Evolutionary conservation across 2,113 vertebrate species (phyloP).

Genomic region (Rhinolophus ferrumequinum): DNA sequence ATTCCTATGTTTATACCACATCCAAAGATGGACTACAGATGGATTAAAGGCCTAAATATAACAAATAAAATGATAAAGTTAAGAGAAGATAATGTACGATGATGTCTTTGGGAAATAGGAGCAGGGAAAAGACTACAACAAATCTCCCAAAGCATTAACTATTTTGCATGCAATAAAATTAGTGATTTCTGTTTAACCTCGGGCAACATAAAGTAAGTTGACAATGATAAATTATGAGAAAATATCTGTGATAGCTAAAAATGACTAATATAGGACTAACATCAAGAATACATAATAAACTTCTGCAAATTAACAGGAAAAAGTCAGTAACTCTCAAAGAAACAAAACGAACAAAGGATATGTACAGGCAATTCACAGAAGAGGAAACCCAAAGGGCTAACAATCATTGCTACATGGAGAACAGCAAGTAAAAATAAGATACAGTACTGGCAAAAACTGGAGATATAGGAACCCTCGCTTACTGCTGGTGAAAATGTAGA

Average conservation of each 20-base stretch:
- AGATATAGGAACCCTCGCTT: not conserved
- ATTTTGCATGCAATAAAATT: constrained; percentile 35
- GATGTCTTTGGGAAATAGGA: not conserved
- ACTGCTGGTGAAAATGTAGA: not conserved
- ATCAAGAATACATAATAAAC: not conserved
- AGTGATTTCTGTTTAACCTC: constrained; percentile 37
- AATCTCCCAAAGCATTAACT: not conserved
- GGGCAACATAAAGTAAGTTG: not conserved
- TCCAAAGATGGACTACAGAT: constrained; percentile 8
- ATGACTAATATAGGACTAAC: not conserved
- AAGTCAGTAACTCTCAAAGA: not conserved
- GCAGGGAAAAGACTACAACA: not conserved
- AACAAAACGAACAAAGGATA: not conserved
- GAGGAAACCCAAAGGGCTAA: constrained; percentile 12
- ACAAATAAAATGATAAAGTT: constrained; percentile 28
- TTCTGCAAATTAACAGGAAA: not conserved
- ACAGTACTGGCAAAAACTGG: not conserved
- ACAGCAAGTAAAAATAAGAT: not conserved
- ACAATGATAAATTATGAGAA: not conserved
- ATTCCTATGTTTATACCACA: not conserved
- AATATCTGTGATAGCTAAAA: not conserved
- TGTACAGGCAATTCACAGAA: not conserved
- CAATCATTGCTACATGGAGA: not conserved
- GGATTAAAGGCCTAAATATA: constrained; percentile 34
- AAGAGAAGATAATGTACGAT: not conserved